Evolutionary conservation across 1,140 invertebrate species (phyloP).

Genomic region (Epicauta chinensis): DNA sequence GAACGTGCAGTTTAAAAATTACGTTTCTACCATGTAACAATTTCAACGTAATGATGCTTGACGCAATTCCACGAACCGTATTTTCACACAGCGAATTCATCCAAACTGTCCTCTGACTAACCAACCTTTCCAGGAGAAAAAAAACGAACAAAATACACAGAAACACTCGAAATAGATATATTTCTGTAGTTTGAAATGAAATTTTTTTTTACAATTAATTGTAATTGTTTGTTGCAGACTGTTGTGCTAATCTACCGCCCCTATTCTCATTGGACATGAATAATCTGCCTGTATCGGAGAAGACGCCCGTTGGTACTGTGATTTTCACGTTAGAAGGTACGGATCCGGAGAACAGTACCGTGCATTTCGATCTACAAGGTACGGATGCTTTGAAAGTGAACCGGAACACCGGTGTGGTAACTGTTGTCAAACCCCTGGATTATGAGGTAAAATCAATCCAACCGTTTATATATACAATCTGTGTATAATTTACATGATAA

Average conservation of each 20-base stretch:
- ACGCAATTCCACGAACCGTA: slow-evolving; percentile 4
- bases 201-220: no score
- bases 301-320: slow-evolving; percentile 64
- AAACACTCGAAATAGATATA: no score
- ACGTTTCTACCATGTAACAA: slow-evolving; percentile 10
- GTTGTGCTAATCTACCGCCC: slow-evolving; percentile 54
- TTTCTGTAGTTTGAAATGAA: no score
- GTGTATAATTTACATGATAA: background rate
- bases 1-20: slow-evolving; percentile 21
- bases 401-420: slow-evolving; percentile 69
- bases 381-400: slow-evolving; percentile 76
- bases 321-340: slow-evolving; percentile 70
- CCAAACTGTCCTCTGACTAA: background rate
- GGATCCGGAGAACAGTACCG: slow-evolving; percentile 69
- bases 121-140: background rate
- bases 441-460: slow-evolving; percentile 59
- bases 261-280: slow-evolving; percentile 64
- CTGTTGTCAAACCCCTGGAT: slow-evolving; percentile 69
- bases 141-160: background rate
- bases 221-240: slow-evolving; percentile 32
- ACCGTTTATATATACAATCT: background rate
- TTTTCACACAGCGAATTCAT: background rate
- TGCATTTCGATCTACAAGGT: slow-evolving; percentile 69
- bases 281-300: slow-evolving; percentile 68
- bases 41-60: slow-evolving; percentile 13